Conservation (phyloP, 2,113 vertebrate genomes). For the Channa maculata region DNA sequence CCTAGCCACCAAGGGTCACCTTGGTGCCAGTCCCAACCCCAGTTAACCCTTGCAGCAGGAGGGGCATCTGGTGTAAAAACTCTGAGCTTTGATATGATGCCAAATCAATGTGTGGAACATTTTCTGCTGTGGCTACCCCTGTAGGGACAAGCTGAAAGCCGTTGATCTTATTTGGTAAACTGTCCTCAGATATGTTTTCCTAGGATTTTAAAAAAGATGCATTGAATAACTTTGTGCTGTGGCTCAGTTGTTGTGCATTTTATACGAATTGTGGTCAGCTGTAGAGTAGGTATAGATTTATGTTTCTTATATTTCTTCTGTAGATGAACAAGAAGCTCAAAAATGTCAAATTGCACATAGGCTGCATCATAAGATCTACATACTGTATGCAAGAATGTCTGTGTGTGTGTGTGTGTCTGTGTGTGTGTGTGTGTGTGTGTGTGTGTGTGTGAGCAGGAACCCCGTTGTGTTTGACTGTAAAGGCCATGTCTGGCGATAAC, state of each 20-base stretch:
- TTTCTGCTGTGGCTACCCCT: too few relatives aligned
- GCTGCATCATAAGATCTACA: constrained; percentile 43
- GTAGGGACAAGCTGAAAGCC: too few relatives aligned
- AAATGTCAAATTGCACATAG: constrained; percentile 8
- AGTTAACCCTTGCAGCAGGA: too few relatives aligned
- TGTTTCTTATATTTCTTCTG: constrained; percentile 10
- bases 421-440: constrained; percentile 22
- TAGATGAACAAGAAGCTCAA: constrained; percentile 3
- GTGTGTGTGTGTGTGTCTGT: constrained; percentile 25
- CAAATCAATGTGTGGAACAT: too few relatives aligned
- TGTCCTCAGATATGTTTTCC: constrained; percentile 39
- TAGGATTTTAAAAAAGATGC: constrained; percentile 46
- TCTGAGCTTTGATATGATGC: too few relatives aligned
- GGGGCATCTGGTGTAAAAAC: too few relatives aligned
- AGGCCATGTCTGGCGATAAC: constrained; percentile 74
- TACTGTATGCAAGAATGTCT: too few relatives aligned
- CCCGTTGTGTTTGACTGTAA: constrained; percentile 63
- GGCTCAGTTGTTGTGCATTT: constrained; percentile 12
- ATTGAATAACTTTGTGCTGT: constrained; percentile 41
- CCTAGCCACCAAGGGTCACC: too few relatives aligned
- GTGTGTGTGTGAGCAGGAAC: constrained; percentile 46
- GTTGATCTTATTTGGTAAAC: not conserved
- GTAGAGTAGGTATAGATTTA: not conserved
- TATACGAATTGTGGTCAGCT: constrained; percentile 25
- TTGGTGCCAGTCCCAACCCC: too few relatives aligned